Evolutionary conservation across 1,140 invertebrate genomes (phyloP).

Genomic region (Saccostrea echinata): DNA sequence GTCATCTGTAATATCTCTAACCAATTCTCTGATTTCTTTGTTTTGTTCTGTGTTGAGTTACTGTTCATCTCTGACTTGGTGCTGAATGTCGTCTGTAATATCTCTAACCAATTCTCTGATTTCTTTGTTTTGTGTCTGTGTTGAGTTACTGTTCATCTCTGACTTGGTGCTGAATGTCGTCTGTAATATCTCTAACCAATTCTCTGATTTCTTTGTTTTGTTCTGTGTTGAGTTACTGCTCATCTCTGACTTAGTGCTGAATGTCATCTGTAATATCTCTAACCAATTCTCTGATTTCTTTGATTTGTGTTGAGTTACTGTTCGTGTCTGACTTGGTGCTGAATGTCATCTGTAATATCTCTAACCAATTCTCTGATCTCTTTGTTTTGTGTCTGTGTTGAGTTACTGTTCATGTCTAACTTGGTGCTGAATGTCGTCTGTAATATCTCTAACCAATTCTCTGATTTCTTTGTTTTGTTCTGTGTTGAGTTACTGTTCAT

Average conservation of each 20-base stretch:
- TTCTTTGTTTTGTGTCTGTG: conserved; percentile 40
- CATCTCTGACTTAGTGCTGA: conserved; percentile 42
- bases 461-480: conserved; percentile 49
- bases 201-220: conserved; percentile 54
- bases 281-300: conserved; percentile 53
- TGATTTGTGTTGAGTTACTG: conserved; percentile 36
- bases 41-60: conserved; percentile 9
- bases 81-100: conserved; percentile 53
- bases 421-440: conserved; percentile 53
- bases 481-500: conserved; percentile 28
- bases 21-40: conserved; percentile 54
- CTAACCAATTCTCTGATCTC: conserved; percentile 53
- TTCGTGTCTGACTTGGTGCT: conserved; percentile 44
- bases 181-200: conserved; percentile 46
- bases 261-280: conserved; percentile 54
- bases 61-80: conserved; percentile 41
- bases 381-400: conserved; percentile 1
- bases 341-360: conserved; percentile 55
- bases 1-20: conserved; percentile 48
- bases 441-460: conserved; percentile 51
- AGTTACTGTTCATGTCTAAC: conserved; percentile 40
- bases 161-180: conserved; percentile 54
- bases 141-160: conserved; percentile 30
- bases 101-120: conserved; percentile 54
- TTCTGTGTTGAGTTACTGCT: conserved; percentile 1